Percentiles rank a stretch among this genome's conserved stretches.
Evolutionary conservation across 2,888 invertebrate species (phyloP).

Genomic region (Heliconius aoede): DNA sequence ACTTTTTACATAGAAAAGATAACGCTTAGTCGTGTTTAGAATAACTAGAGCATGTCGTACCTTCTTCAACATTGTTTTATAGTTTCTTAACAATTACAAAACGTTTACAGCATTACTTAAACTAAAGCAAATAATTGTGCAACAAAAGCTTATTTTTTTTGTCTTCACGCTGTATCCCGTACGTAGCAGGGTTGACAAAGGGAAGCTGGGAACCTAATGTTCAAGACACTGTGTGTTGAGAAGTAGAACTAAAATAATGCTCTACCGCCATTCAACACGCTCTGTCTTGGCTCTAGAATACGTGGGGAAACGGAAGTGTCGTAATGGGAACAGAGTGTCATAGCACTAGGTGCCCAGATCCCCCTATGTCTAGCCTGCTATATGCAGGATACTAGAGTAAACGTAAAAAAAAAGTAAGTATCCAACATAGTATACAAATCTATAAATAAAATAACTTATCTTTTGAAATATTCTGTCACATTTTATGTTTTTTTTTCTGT

Average conservation of each 20-base stretch:
- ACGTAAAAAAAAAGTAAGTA: not conserved
- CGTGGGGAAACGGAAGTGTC: not conserved
- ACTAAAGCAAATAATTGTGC: not conserved
- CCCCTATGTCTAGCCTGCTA: not conserved
- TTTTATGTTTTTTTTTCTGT: not conserved
- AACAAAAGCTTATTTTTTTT: too few species aligned
- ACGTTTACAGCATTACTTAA: not conserved
- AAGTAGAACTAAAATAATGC: too few species aligned
- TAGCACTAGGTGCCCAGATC: not conserved
- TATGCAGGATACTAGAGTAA: too few species aligned
- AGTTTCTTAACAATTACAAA: slow-evolving; percentile 4
- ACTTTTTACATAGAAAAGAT: not conserved
- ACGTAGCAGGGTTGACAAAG: too few species aligned
- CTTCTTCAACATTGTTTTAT: slow-evolving; percentile 1
- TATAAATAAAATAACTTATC: not conserved
- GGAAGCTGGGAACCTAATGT: too few species aligned
- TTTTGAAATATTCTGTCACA: not conserved
- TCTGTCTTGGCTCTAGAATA: too few species aligned
- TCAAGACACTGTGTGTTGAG: too few species aligned
- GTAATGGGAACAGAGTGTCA: not conserved
- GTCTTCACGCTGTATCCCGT: too few species aligned
- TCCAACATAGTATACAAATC: not conserved
- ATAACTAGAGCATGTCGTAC: not conserved
- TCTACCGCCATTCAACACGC: too few species aligned
- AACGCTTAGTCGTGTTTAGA: not conserved